These are phyloP conservation scores for Ricordea florida DNA, from an alignment of 92 coral and sea anemone genomes.

Conservation along the genomic window DNA sequence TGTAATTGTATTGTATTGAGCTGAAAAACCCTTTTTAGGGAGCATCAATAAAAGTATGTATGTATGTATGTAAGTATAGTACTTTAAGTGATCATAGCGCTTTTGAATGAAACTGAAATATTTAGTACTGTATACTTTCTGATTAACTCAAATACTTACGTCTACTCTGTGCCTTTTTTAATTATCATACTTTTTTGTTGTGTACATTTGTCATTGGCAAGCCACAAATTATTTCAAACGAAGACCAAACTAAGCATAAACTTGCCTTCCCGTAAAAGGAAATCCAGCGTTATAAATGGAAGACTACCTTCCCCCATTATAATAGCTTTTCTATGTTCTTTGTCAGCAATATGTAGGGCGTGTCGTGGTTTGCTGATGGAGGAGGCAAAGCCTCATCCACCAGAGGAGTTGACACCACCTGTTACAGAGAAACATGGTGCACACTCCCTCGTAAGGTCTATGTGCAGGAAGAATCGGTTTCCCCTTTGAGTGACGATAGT, in stretches of 20 bases:
- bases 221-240: neutral
- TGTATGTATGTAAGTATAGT: conserved; percentile 33
- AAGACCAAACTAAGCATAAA: neutral
- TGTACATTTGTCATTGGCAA: conserved; percentile 7
- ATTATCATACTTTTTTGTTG: neutral
- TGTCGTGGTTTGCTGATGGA: conserved; percentile 3
- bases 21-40: no score
- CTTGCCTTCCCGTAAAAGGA: neutral
- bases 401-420: neutral
- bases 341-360: conserved; percentile 6
- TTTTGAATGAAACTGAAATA: neutral
- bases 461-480: conserved; percentile 6
- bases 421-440: conserved; percentile 4
- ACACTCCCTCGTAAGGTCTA: conserved; percentile 25
- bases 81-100: conserved; percentile 1
- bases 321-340: neutral
- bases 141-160: neutral
- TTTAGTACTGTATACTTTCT: neutral
- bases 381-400: conserved; percentile 3
- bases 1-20: no score
- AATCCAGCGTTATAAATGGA: neutral
- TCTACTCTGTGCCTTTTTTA: neutral
- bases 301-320: neutral
- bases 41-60: no score
- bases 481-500: conserved; percentile 1